Evolutionary conservation across 2,888 invertebrate species (phyloP), one percentile per base, ranked within the genome.

Genomic region (Pelosia muscerda): DNA sequence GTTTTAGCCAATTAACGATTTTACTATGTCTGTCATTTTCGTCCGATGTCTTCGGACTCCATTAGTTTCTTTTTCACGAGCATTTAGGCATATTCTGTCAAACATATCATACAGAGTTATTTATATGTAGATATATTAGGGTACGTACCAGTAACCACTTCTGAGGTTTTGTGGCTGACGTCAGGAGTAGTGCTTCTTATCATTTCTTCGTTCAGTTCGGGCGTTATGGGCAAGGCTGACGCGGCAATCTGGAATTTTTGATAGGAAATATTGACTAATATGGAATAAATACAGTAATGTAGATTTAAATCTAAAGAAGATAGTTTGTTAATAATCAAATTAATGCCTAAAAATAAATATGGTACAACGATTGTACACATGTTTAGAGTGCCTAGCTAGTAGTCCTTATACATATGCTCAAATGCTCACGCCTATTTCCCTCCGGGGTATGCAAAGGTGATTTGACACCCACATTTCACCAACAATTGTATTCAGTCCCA

Each of bases 161-260:
- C 94, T 92, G 93, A 87, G 86, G 86, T 86, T 86, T 90, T 92
- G 75, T 89, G 84, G 65, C 86, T 88, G 79, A 94, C 94, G 84
- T 96, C 96, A 87, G 96, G 96, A 85, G 96, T 96, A 79, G 95
- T 88, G 90, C 96, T 95, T 93, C 96, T 95, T 79, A 95, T 95
- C 83, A 95, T 92, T 88, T 97, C 97, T 95, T 97, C 97, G 91
- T 97, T 97, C 71, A 97, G 96, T 95, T 97, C 97, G 76, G 97
- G 97, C 82, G 97, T 97, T 71, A 97, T 96, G 73, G 97, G 96
- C 85, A 96, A 93, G 85, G 95, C 95, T 84, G 95, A 95, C 78
- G 95, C 92, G 84, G 95, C 93, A 78, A 96, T 92, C 96, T 96
- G 91, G 19, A 94, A 92, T 25, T 63, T 13, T 28, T 1, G 11